Base-by-base conservation (phyloP, 2,888 invertebrate species). In the Steinernema scapterisci region DNA sequence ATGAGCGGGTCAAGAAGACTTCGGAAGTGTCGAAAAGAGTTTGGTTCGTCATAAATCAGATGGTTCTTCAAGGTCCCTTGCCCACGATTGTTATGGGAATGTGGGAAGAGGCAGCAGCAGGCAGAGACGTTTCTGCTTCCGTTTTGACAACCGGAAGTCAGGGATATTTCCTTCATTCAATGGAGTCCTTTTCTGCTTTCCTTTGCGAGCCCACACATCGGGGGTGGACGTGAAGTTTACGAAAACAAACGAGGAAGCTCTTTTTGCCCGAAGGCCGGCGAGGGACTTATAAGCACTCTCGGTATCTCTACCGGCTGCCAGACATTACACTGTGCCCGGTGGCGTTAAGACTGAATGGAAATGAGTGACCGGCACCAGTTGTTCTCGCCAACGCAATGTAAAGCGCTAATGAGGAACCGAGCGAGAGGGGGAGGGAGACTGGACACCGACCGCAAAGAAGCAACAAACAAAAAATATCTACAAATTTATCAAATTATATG, bases 401-500 rank as follows among this genome's bases (percentile, higher is more conserved):
- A 63, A 48, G 19, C 48, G 48, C 48, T 5, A n/a, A 16, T 16
- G 48, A 7, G 48, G 13, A 38, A 9, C 38, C 9, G 38, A n/a
- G n/a, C n/a, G n/a, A n/a, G n/a, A n/a, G n/a, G n/a, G n/a, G n/a
- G n/a, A n/a, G n/a, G n/a, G n/a, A n/a, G n/a, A n/a, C n/a, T n/a
- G n/a, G n/a, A n/a, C n/a, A n/a, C n/a, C n/a, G 38, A 38, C 38
- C 38, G 38, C 38, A 38, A 38, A 38, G 38, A 38, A 38, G 38
- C 9, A 21, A 25, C 31, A 38, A 25, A 63, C 27, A 25, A 31
- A 13, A 63, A 63, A 63, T 63, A 63, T 25, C 63, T 63, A 63
- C 63, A 63, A 38, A 63, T 63, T 63, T 63, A 63, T 63, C 63
- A 54, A 54, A 54, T 54, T 54, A 54, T 25, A 54, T 54, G 54